Evolutionary conservation across 2,888 invertebrate species (phyloP), one percentile per base, ranked within the genome.

Genomic region (Chalcis sispes): DNA sequence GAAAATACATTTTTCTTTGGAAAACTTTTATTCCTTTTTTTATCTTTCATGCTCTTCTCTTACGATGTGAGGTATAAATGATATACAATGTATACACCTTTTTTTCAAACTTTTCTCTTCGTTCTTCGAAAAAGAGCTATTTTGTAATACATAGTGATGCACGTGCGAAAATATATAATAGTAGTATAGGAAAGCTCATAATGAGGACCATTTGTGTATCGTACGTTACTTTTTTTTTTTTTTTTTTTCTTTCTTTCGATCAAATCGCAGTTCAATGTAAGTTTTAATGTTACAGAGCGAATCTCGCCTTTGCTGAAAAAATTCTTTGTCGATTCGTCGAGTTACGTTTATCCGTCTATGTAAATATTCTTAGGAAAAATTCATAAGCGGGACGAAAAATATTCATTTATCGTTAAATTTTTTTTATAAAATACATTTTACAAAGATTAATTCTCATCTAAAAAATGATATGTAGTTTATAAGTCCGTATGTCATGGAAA

Each of bases 81-180:
- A 73, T 54, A 54, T 50, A 67, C 62, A 67, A 73, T 67, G 66
- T 59, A 40, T 27, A 67, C 52, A 54, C 42, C 15, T 42, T 27
- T 65, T 50, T 42, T 52, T 36, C 10, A 36, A 48, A 72, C 50
- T 62, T 66, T 64, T 46, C 2, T 46, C 10, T 10, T 56, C 15
- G n/a, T 72, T 10, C 54, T 69, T 74, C 25, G 32, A 56, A 46
- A 67, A 46, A 52, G 27, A 61, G 42, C 66, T 62, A 69, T 36
- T 72, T 32, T 69, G 27, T 54, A 36, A 27, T 66, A 56, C 25
- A 48, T 72, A 74, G 15, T 23, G 48, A 77, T 65, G 72, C 64
- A 73, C 65, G 64, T 73, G 72, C 69, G 72, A 77, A 77, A 77
- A 77, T 77, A 77, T 77, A 69, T 77, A 77, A 56, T 70, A 69